Evolutionary conservation across 2,113 vertebrate genomes (phyloP), one percentile per base, ranked within the genome.

Genomic region (Tupaia chinensis): DNA sequence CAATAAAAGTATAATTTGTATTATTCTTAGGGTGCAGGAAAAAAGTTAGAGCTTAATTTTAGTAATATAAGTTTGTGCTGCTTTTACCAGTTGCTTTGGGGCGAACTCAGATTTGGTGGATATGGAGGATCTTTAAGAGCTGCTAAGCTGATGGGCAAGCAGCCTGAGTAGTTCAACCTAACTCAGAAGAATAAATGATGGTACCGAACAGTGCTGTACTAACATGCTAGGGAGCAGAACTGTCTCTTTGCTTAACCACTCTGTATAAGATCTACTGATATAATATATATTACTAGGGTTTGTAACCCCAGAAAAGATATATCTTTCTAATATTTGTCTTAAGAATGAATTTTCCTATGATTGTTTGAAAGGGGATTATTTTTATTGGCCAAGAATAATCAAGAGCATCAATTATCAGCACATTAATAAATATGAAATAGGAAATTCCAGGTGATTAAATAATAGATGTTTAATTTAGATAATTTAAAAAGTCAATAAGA

Each of bases 71-170:
- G 11, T 9, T 65, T 63, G n/a, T 74, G 9, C 74, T 89, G 23
- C 1, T 15, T 68, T 95, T 73, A 63, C 14, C 23, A 63, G 22
- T 65, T n/a, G 27, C n/a, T 61, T 81, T 58, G 29, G n/a, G 25
- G 27, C 27, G 53, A 66, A 69, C 17, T 10, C 1, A 25, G 12
- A 12, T 9, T 53, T 14, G 0, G n/a, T 53, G 16, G 12, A 78
- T 25, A 16, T 29, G 56, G 82, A 2, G 25, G 16, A 61, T 77
- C 56, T 92, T 86, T 79, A 87, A 58, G 16, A 78, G 69, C 3
- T 86, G 0, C n/a, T 32, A n/a, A 79, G 13, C 1, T 9, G 1
- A 66, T 19, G 10, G 9, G 3, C 9, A 5, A 58, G 34, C 1
- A 7, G 13, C 10, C 25, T 29, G 5, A 20, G 2, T 19, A 29